phyloP scores from a whole-genome alignment of 1,140 invertebrate genomes.

The Drosophila simulans region DNA sequence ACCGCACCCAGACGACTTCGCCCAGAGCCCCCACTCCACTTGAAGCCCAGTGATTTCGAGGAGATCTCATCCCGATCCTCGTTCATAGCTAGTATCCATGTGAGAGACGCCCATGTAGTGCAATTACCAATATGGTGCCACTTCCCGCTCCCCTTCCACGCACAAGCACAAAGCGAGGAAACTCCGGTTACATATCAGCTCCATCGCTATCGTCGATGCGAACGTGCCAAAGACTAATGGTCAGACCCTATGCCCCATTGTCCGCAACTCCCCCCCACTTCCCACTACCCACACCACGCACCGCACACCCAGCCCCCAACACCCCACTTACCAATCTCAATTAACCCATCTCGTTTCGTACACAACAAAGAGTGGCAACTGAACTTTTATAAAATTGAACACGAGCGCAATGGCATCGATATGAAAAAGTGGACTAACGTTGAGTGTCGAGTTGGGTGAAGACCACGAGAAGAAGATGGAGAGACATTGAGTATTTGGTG shows the following conservation, averaged over 20 bases:
- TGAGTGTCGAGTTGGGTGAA: conserved; percentile 17
- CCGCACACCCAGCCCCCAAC: background rate
- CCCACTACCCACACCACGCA: background rate
- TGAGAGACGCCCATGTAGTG: too few relatives aligned
- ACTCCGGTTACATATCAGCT: conserved; percentile 42
- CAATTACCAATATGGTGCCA: background rate
- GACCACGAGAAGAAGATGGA: conserved; percentile 3
- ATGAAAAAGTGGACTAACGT: conserved; percentile 20
- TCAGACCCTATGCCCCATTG: conserved; percentile 3
- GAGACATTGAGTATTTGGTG: conserved; percentile 54
- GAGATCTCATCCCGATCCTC: conserved; percentile 1
- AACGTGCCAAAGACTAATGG: conserved; percentile 51
- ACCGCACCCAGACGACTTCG: background rate
- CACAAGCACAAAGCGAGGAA: conserved; percentile 13
- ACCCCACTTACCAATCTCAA: background rate
- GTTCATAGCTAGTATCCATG: too few relatives aligned
- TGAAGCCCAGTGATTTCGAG: background rate
- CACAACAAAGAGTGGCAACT: conserved; percentile 40
- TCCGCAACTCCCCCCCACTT: background rate
- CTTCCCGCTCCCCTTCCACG: background rate
- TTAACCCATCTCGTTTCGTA: conserved; percentile 32
- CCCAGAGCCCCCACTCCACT: background rate
- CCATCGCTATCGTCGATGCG: conserved; percentile 31
- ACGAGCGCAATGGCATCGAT: conserved; percentile 5
- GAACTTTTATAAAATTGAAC: conserved; percentile 33